Percentiles rank a stretch among this genome's conserved stretches.
Evolutionary conservation across 1,140 invertebrate species (phyloP).

Genomic region (Orchesella cincta): DNA sequence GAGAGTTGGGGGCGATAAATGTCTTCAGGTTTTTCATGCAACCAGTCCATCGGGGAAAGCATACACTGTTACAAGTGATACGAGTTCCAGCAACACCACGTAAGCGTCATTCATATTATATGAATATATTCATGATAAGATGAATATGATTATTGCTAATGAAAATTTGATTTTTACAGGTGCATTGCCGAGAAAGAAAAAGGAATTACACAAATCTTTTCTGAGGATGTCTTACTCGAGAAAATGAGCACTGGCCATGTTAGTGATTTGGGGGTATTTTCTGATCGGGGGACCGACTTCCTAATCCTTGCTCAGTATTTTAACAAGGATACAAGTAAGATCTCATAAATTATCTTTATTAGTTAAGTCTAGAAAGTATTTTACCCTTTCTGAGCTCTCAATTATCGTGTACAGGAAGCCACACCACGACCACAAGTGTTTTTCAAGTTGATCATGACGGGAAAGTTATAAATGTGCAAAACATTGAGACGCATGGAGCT

Average conservation of each 20-base stretch:
- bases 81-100: neutral
- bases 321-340: neutral
- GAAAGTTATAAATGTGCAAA: conserved; percentile 2
- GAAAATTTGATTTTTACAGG: neutral
- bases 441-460: neutral
- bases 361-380: neutral
- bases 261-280: conserved; percentile 7
- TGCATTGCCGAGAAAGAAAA: neutral
- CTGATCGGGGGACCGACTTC: neutral
- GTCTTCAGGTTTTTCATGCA: neutral
- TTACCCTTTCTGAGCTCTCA: too few relatives aligned
- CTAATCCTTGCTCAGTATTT: neutral
- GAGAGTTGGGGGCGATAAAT: neutral
- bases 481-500: conserved; percentile 27
- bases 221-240: neutral
- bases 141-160: neutral
- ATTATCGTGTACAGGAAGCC: conserved; percentile 12
- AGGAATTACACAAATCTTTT: neutral
- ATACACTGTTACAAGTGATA: conserved; percentile 4
- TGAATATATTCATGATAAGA: neutral
- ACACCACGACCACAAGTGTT: neutral
- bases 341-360: too few relatives aligned
- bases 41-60: neutral
- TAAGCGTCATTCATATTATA: neutral
- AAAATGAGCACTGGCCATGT: neutral